Percentiles rank a stretch among this genome's conserved stretches.
Conservation (phyloP, 2,888 invertebrate genomes). For the Andrena chrysosceles region DNA sequence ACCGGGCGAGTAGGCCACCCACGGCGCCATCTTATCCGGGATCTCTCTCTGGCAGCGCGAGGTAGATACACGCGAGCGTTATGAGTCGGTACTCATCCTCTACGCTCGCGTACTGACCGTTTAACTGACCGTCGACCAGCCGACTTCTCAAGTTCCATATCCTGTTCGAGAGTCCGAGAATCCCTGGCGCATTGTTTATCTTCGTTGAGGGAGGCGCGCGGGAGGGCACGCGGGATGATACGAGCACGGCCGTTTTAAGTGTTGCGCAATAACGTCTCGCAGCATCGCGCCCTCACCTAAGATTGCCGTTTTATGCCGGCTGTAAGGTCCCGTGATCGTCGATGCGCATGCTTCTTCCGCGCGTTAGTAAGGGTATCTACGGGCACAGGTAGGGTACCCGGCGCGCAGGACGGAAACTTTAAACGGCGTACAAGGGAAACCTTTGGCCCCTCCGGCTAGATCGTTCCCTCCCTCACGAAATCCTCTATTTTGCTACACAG, state of each 20-base stretch:
- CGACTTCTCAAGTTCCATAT: slow-evolving; percentile 80
- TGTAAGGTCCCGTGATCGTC: slow-evolving; percentile 70
- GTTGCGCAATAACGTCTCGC: slow-evolving; percentile 74
- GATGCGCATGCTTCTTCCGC: slow-evolving; percentile 60
- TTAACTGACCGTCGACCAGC: slow-evolving; percentile 60
- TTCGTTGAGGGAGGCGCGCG: slow-evolving; percentile 59
- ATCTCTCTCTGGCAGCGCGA: slow-evolving; percentile 78
- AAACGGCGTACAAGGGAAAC: slow-evolving; percentile 50
- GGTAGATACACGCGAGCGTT: slow-evolving; percentile 70
- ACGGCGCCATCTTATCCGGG: slow-evolving; percentile 83
- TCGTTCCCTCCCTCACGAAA: slow-evolving; percentile 36
- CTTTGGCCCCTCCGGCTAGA: slow-evolving; percentile 45
- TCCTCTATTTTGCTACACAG: slow-evolving; percentile 16
- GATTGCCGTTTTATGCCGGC: slow-evolving; percentile 69
- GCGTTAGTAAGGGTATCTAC: slow-evolving; percentile 52
- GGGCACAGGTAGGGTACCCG: slow-evolving; percentile 52
- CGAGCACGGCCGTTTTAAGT: slow-evolving; percentile 62
- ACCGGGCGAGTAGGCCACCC: slow-evolving; percentile 81
- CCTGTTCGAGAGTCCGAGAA: slow-evolving; percentile 79
- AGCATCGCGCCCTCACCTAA: slow-evolving; percentile 65
- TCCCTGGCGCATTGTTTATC: slow-evolving; percentile 75
- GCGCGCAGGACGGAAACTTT: slow-evolving; percentile 34
- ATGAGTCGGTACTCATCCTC: slow-evolving; percentile 74
- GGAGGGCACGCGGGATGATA: slow-evolving; percentile 57
- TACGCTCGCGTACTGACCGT: slow-evolving; percentile 52